Percentiles rank a stretch among this genome's conserved stretches.
These are phyloP conservation scores for Trididemnum clinides DNA, from an alignment of 23 tunicate genomes.

Conservation along the genomic window DNA sequence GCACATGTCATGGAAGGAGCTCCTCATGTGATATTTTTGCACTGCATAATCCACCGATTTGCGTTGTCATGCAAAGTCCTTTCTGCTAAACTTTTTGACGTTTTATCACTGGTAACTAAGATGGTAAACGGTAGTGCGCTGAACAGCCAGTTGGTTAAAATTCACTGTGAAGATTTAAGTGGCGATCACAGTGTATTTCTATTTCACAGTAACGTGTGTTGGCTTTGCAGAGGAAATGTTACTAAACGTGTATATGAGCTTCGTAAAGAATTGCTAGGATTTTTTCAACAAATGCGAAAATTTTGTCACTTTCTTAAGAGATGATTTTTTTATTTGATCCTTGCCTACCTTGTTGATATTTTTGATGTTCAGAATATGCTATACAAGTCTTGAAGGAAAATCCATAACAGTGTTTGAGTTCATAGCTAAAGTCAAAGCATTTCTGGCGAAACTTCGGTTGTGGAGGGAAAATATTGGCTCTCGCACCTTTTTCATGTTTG, in stretches of 20 bases:
- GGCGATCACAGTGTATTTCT: conserved; percentile 16
- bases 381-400: conserved; percentile 10
- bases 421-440: conserved; percentile 35
- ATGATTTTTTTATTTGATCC: conserved; percentile 25
- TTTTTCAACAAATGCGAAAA: conserved; percentile 16
- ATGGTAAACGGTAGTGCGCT: conserved; percentile 7
- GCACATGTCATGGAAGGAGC: conserved; percentile 18
- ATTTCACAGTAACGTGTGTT: conserved; percentile 2
- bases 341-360: conserved; percentile 30
- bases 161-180: background rate
- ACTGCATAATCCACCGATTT: conserved; percentile 14
- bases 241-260: conserved; percentile 1
- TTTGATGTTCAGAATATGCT: conserved; percentile 30
- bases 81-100: background rate
- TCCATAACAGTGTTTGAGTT: conserved; percentile 16
- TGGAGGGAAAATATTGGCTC: conserved; percentile 26
- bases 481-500: conserved; percentile 13
- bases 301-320: conserved; percentile 6
- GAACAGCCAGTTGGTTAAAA: background rate
- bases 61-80: conserved; percentile 29
- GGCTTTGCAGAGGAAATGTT: background rate
- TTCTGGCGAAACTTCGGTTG: conserved; percentile 31
- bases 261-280: background rate
- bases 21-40: conserved; percentile 23
- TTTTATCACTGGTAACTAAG: background rate